Base-by-base conservation (phyloP, 2,888 invertebrate genomes). In the Noctua fimbriata region DNA sequence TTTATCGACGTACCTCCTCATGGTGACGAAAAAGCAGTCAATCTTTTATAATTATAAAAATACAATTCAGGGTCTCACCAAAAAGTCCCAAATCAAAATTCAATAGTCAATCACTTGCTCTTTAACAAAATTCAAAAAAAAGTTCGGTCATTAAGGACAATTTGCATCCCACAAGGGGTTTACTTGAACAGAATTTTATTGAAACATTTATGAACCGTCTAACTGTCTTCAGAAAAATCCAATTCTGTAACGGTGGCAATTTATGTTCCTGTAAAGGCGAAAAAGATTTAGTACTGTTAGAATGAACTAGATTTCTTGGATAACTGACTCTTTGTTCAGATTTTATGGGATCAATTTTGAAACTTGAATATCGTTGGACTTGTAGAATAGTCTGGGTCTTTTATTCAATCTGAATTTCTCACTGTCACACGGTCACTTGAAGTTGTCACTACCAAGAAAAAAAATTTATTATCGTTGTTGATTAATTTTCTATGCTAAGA, bases 211-310 rank as follows among this genome's bases (percentile, higher is more conserved):
- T 79, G 66, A 76, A 74, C 44, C 63, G n/a, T 67, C 69, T 77
- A 73, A 79, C 67, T 75, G 77, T 78, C 78, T 72, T 58, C 36
- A 63, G 58, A 71, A 78, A 79, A 83, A 76, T 84, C 72, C 84
- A 76, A 84, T 85, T 85, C 72, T 67, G 55, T 52, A 70, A 72
- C 69, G 60, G 70, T 63, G 67, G 71, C 65, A 79, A 87, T 87
- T 86, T 84, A 87, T 79, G 84, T 76, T 63, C 67, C 21, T 63
- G 28, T 79, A 69, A 79, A 85, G 69, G 69, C 60, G 1, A 71
- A 65, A 69, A 75, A 79, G 67, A 77, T 85, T 85, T 80, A 80
- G 69, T 63, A 83, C 69, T 16, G 74, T 28, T 70, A 69, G 55
- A 73, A 73, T 65, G 69, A 52, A 83, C 76, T 73, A 21, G 73